phyloP scores from a whole-genome alignment of 2,888 invertebrate species.

The Rugalucina vietnamica region DNA sequence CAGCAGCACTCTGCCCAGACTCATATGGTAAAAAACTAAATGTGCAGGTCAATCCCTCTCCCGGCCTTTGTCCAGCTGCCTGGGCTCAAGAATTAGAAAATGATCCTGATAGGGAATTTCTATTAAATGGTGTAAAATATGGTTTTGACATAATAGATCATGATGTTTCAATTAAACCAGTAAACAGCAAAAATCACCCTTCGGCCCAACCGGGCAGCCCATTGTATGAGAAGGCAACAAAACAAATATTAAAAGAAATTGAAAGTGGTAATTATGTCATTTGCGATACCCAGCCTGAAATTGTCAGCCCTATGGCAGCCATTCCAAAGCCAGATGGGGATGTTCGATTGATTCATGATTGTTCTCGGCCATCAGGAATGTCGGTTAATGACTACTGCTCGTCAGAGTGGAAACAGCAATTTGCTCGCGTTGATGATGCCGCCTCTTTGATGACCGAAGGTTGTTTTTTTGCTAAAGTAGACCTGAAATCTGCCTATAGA shows the following conservation, averaged over 20 bases:
- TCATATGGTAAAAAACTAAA: slow-evolving; percentile 22
- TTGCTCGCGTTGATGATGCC: slow-evolving; percentile 30
- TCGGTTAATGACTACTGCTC: slow-evolving; percentile 31
- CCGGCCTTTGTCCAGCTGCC: background rate
- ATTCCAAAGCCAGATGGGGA: slow-evolving; percentile 29
- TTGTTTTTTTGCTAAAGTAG: slow-evolving; percentile 22
- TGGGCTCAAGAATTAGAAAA: slow-evolving; percentile 13
- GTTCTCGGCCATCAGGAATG: slow-evolving; percentile 14
- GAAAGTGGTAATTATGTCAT: slow-evolving; percentile 3
- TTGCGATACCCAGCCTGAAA: background rate
- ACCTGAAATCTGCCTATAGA: slow-evolving; percentile 20
- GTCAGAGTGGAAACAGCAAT: slow-evolving; percentile 24
- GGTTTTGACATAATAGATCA: slow-evolving; percentile 15
- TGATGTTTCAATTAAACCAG: background rate
- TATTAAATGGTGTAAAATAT: background rate
- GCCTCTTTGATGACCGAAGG: slow-evolving; percentile 8
- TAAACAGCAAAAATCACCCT: background rate
- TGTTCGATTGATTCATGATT: slow-evolving; percentile 34
- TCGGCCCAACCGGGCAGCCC: slow-evolving; percentile 9
- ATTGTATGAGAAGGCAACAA: background rate
- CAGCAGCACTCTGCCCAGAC: slow-evolving; percentile 8
- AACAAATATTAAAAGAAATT: background rate
- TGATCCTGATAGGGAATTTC: slow-evolving; percentile 22
- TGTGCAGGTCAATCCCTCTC: slow-evolving; percentile 8
- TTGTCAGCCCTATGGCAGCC: slow-evolving; percentile 27